Conservation (phyloP, 2,113 vertebrate genomes). For the Nothoprocta pentlandii region DNA sequence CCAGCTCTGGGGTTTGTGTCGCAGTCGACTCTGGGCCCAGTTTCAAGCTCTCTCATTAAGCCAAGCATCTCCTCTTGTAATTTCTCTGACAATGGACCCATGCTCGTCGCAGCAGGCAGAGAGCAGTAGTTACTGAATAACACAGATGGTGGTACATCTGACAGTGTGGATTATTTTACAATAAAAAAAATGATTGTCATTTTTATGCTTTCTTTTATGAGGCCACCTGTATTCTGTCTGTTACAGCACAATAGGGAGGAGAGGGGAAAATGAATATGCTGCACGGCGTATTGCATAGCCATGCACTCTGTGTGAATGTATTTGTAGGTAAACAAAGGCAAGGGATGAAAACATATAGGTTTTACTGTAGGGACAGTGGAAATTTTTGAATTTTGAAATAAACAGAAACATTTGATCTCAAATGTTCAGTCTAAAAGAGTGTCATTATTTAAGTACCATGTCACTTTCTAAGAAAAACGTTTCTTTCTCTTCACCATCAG, state of each 20-base stretch:
- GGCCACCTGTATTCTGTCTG: constrained; percentile 72
- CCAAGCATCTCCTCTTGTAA: constrained; percentile 58
- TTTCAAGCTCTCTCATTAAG: constrained; percentile 67
- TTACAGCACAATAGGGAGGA: constrained; percentile 10
- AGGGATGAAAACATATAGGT: rapidly evolving
- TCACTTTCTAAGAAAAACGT: not conserved
- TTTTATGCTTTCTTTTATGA: constrained; percentile 72
- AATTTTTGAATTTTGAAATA: not conserved
- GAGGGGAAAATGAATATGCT: not conserved
- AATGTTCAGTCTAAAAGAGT: not conserved
- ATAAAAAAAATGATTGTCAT: constrained; percentile 71
- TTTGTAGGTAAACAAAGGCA: not conserved
- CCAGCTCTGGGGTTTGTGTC: constrained; percentile 66
- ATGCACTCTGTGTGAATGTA: not conserved
- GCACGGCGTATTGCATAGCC: not conserved
- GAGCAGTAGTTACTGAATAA: constrained; percentile 60
- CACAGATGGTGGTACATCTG: constrained; percentile 78
- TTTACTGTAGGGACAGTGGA: not conserved
- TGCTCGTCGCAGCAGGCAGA: constrained; percentile 65
- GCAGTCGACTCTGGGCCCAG: constrained; percentile 61
- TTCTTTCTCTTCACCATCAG: not conserved
- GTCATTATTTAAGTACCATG: not conserved
- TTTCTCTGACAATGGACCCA: constrained; percentile 50
- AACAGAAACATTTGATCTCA: not conserved
- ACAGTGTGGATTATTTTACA: constrained; percentile 73